phyloP scores from a whole-genome alignment of 2,797 vertebrate genomes.

The Epinephelus coioides region DNA sequence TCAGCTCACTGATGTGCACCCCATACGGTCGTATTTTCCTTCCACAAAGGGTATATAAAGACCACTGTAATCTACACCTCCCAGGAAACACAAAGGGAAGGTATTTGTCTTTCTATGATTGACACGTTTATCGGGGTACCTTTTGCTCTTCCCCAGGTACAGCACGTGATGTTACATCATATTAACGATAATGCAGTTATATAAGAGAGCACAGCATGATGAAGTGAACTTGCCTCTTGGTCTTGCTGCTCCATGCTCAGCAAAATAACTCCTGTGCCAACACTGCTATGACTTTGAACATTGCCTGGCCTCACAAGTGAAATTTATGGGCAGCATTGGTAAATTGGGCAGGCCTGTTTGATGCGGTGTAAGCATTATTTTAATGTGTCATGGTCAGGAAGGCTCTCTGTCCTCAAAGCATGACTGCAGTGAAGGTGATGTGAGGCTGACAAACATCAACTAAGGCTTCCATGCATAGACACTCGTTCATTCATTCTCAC shows the following conservation, averaged over 20 bases:
- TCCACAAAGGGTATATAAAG: constrained; percentile 44
- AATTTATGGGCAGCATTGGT: constrained; percentile 69
- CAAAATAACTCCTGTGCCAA: constrained; percentile 50
- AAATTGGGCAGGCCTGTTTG: constrained; percentile 69
- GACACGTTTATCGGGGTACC: neutral
- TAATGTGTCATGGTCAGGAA: constrained; percentile 75
- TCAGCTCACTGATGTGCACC: constrained; percentile 45
- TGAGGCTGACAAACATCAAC: constrained; percentile 52
- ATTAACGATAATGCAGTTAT: constrained; percentile 22
- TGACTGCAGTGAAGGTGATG: constrained; percentile 64
- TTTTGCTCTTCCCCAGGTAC: neutral
- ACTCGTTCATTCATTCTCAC: neutral
- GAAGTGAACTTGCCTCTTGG: constrained; percentile 14
- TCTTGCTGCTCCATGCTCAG: constrained; percentile 31
- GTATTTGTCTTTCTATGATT: neutral
- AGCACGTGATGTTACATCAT: neutral
- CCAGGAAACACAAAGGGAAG: constrained; percentile 14
- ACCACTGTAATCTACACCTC: constrained; percentile 32
- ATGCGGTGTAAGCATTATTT: constrained; percentile 79
- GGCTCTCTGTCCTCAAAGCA: constrained; percentile 63
- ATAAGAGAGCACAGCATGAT: constrained; percentile 23
- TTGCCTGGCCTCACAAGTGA: constrained; percentile 42
- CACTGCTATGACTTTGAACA: constrained; percentile 69
- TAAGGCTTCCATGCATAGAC: constrained; percentile 21
- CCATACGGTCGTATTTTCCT: constrained; percentile 35